These are phyloP conservation scores for Microtus oregoni DNA, from an alignment of 2,113 vertebrate species.

Conservation along the genomic window DNA sequence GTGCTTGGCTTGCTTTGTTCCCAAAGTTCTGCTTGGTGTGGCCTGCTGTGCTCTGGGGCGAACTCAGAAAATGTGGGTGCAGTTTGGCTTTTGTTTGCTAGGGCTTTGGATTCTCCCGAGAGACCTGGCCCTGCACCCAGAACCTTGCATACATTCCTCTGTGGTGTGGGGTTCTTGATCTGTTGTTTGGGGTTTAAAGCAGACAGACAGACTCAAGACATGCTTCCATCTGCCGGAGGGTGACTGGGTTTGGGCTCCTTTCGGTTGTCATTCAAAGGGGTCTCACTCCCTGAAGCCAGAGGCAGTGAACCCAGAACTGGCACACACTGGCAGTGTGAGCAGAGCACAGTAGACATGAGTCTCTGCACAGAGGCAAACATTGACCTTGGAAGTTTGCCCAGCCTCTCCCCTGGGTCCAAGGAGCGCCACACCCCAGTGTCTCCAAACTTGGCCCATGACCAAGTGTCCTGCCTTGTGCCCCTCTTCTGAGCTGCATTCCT, in stretches of 20 bases:
- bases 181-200: background rate
- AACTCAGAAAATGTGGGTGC: background rate
- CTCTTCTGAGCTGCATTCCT: background rate
- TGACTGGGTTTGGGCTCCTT: background rate
- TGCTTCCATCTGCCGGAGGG: background rate
- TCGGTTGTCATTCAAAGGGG: background rate
- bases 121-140: background rate
- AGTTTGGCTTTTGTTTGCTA: background rate
- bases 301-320: background rate
- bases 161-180: too few species aligned
- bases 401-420: background rate
- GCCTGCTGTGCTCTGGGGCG: too few species aligned
- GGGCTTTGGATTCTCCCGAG: background rate
- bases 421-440: background rate
- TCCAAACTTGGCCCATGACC: background rate
- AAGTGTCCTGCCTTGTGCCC: background rate
- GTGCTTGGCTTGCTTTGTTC: background rate
- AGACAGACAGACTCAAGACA: background rate
- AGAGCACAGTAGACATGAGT: background rate
- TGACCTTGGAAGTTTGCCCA: background rate
- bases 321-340: background rate
- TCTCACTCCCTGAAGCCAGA: background rate
- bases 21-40: background rate
- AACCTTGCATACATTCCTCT: background rate
- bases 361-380: background rate